Evolutionary conservation across 35 echinoderm and acorn worm genomes (phyloP).

Genomic region (Amphiura filiformis): DNA sequence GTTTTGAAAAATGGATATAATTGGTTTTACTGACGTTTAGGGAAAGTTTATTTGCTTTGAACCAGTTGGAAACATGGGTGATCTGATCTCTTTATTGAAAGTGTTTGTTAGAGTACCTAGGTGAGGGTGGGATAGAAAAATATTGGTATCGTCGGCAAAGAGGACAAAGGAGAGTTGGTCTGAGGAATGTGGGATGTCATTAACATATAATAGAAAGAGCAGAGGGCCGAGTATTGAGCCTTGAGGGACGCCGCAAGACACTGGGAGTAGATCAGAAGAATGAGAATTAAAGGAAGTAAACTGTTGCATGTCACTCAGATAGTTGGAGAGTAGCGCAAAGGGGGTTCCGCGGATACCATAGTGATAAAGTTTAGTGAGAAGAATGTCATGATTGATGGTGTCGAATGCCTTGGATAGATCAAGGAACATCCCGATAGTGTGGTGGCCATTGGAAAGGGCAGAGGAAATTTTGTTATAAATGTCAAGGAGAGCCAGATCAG

Average conservation of each 20-base stretch:
- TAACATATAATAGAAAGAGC: slow-evolving; percentile 25
- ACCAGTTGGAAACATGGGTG: neutral
- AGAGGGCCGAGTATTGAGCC: slow-evolving; percentile 36
- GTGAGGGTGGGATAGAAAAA: neutral
- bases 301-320: slow-evolving; percentile 13
- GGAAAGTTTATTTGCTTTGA: slow-evolving; percentile 9
- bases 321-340: slow-evolving; percentile 23
- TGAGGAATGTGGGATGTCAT: neutral
- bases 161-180: neutral
- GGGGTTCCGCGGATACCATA: slow-evolving; percentile 46
- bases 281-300: slow-evolving; percentile 1
- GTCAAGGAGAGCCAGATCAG: neutral
- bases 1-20: neutral
- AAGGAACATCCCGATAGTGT: slow-evolving; percentile 15
- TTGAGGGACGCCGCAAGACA: slow-evolving; percentile 17
- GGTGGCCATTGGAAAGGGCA: neutral
- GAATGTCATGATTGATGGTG: slow-evolving; percentile 49
- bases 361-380: slow-evolving; percentile 36
- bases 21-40: slow-evolving; percentile 7
- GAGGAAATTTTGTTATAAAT: neutral
- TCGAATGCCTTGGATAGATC: slow-evolving; percentile 53
- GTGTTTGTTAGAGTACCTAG: neutral
- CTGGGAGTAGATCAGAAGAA: neutral
- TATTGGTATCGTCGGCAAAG: slow-evolving; percentile 12
- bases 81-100: neutral